Evolutionary conservation across 2,797 vertebrate species (phyloP), one percentile per base, ranked within the genome.

Genomic region (Anolis apletophallus): DNA sequence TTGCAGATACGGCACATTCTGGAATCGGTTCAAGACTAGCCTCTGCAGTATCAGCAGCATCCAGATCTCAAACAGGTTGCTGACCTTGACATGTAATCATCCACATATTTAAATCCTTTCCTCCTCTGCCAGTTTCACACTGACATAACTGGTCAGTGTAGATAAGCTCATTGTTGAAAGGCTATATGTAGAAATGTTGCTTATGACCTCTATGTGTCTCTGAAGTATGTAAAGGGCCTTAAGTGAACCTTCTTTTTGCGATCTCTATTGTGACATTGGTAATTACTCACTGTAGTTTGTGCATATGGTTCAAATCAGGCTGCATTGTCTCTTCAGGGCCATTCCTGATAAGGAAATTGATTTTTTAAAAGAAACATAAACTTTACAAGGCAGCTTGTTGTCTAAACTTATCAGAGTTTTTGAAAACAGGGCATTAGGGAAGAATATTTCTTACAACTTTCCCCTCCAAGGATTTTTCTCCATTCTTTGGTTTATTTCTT

Each of bases 401-500:
- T 14, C 3, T 81, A 80, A 86, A 86, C 29, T 2, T 52, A 88
- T 75, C 67, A 69, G 4, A 29, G 87, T 81, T 86, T 69, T 71
- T 82, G 81, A 91, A 92, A 16, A 52, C 75, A 86, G 0, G 0
- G 0, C 80, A 85, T 34, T 23, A 0, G 61, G 75, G 6, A 0
- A 88, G 13, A 85, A 85, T 34, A 77, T 83, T 87, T 80, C 3
- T 10, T 10, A 3, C 80, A 80, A 77, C 81, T 79, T 14, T 26
- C 84, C 90, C 67, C 71, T 69, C 16, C 75, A 81, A 76, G 67
- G 23, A 64, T 34, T 1, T 21, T 11, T 52, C 34, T 52, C 32
- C 26, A 21, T 72, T 84, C 55, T 80, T 74, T 78, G 34, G 2
- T 50, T 86, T 13, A 57, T 77, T 77, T 34, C 29, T 54, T 74